A percentile compares a stretch with the other conserved stretches of the same genome.
These are phyloP conservation scores for Dromococcyx pavoninus DNA, from an alignment of 2,797 vertebrate genomes.

Conservation along the genomic window DNA sequence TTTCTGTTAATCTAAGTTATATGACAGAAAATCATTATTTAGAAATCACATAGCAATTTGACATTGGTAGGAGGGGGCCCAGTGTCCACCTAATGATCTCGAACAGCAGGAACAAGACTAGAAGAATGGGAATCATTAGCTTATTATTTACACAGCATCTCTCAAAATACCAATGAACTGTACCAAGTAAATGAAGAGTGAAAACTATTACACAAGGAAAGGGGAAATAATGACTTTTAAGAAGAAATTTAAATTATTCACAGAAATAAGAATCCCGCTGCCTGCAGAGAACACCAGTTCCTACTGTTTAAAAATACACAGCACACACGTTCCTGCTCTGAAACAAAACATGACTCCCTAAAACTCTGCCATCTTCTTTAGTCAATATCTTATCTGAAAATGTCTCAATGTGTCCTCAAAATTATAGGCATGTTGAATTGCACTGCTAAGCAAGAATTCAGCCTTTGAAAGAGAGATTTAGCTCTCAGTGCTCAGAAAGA, in stretches of 20 bases:
- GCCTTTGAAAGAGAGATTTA: not conserved
- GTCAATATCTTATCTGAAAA: not conserved
- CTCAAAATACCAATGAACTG: conserved; percentile 20
- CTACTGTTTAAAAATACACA: not conserved
- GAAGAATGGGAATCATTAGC: conserved; percentile 8
- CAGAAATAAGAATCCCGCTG: not conserved
- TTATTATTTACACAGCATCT: conserved; percentile 50
- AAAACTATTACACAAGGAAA: not conserved
- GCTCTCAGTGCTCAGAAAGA: not conserved
- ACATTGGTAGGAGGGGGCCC: not conserved
- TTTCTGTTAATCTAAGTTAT: not conserved
- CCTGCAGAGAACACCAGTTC: not conserved
- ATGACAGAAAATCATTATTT: conserved; percentile 54
- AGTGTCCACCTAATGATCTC: conserved; percentile 2
- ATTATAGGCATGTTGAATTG: not conserved
- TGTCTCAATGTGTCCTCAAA: not conserved
- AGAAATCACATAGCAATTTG: conserved; percentile 47
- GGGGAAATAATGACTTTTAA: not conserved
- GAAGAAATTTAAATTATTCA: conserved; percentile 13
- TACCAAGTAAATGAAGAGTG: conserved; percentile 3
- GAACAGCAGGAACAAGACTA: conserved; percentile 22
- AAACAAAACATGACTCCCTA: not conserved
- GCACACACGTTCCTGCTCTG: not conserved
- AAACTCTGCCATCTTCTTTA: not conserved
- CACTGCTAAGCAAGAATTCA: not conserved